Evolutionary conservation across 2,797 vertebrate species (phyloP).

Genomic region (Pempheris klunzingeri): DNA sequence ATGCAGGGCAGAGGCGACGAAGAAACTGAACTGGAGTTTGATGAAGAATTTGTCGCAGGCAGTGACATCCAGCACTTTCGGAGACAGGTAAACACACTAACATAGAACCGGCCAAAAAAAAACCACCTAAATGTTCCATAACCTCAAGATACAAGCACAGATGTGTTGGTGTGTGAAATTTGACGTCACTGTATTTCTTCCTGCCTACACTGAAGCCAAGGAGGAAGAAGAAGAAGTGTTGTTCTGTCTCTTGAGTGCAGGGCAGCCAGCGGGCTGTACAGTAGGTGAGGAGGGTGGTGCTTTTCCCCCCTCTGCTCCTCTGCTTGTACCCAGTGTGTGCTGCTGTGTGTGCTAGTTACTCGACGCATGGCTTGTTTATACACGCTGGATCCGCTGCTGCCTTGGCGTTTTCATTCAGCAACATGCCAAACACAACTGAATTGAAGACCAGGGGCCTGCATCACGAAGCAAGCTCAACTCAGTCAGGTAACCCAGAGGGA

Average conservation of each 20-base stretch:
- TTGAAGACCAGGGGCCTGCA: background rate
- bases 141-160: background rate
- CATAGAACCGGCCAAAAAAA: background rate
- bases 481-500: too few species aligned
- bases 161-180: background rate
- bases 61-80: conserved; percentile 76
- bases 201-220: conserved; percentile 80
- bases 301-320: background rate
- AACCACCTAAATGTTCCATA: too few species aligned
- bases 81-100: conserved; percentile 76
- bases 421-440: background rate
- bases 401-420: background rate
- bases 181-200: conserved; percentile 36
- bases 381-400: background rate
- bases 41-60: conserved; percentile 77
- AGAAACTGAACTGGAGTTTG: conserved; percentile 79
- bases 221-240: conserved; percentile 90
- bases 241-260: conserved; percentile 85
- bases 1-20: conserved; percentile 70
- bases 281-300: conserved; percentile 78
- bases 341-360: background rate
- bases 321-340: background rate
- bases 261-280: conserved; percentile 52
- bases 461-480: background rate
- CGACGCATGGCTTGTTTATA: conserved; percentile 35